Evolutionary conservation across 1,140 invertebrate genomes (phyloP).

Genomic region (Procambarus virginalis): DNA sequence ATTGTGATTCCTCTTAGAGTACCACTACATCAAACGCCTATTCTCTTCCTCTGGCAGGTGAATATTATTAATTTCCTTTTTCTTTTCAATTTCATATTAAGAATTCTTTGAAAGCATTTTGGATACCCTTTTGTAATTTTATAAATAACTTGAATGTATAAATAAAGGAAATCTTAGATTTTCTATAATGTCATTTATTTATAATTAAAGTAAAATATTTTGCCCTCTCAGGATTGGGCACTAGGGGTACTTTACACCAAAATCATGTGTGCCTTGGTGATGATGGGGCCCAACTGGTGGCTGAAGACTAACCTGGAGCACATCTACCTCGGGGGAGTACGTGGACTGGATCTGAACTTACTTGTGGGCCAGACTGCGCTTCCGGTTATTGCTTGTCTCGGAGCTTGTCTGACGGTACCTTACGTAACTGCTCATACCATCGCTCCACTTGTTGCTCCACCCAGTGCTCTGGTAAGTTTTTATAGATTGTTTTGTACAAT

Average conservation of each 20-base stretch:
- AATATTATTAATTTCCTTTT: constrained; percentile 8
- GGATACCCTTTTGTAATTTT: too few relatives aligned
- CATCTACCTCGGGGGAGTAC: constrained; percentile 88
- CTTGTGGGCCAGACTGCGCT: constrained; percentile 89
- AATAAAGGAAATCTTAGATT: background rate
- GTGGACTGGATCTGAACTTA: constrained; percentile 92
- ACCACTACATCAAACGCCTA: constrained; percentile 93
- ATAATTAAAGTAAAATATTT: background rate
- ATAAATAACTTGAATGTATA: background rate
- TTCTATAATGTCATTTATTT: background rate
- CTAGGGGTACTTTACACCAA: constrained; percentile 97
- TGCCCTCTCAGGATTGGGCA: constrained; percentile 87
- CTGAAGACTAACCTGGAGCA: constrained; percentile 91
- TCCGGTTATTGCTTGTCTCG: constrained; percentile 90
- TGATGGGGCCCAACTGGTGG: constrained; percentile 98
- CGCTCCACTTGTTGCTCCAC: constrained; percentile 82
- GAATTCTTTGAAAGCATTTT: background rate
- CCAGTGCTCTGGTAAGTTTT: constrained; percentile 68
- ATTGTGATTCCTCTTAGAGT: constrained; percentile 94
- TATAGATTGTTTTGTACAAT: background rate
- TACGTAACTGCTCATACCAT: constrained; percentile 90
- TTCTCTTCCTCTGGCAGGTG: constrained; percentile 87
- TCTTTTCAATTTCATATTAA: background rate
- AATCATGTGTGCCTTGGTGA: constrained; percentile 95
- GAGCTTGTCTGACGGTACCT: constrained; percentile 90